Evolutionary conservation across 2,113 vertebrate genomes (phyloP).

Genomic region (Aldabrachelys gigantea): DNA sequence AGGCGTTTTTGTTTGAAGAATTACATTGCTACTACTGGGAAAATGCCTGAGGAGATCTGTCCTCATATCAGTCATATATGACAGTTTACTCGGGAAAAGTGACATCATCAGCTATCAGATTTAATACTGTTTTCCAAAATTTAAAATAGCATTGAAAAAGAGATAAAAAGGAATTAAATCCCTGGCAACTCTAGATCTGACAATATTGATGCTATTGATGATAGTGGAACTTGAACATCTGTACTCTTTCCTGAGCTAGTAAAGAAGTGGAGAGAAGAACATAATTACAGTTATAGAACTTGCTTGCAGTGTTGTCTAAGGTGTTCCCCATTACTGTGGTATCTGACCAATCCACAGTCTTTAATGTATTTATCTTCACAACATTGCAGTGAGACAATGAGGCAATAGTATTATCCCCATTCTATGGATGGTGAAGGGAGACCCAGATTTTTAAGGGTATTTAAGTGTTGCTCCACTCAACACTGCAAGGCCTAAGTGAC

Average conservation of each 20-base stretch:
- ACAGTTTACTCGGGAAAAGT: neutral
- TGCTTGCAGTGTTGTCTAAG: neutral
- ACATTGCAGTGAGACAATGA: neutral
- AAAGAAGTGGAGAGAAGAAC: neutral
- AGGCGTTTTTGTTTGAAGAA: neutral
- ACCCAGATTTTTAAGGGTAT: neutral
- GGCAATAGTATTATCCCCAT: neutral
- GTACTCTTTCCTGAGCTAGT: neutral
- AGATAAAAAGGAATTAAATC: neutral
- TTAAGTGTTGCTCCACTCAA: neutral
- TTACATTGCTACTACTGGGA: neutral
- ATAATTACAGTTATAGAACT: neutral
- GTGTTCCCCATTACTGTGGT: neutral
- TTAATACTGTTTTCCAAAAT: neutral
- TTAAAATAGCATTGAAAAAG: neutral
- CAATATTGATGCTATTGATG: neutral
- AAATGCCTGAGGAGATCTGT: neutral
- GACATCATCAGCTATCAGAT: neutral
- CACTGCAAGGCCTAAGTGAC: neutral
- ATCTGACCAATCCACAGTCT: neutral
- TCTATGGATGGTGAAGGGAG: neutral
- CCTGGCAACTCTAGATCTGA: neutral
- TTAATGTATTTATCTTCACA: neutral
- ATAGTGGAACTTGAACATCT: neutral
- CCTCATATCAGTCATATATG: neutral